Conservation (phyloP, 2,113 vertebrate species). For the Rhinopomastus cyanomelas region DNA sequence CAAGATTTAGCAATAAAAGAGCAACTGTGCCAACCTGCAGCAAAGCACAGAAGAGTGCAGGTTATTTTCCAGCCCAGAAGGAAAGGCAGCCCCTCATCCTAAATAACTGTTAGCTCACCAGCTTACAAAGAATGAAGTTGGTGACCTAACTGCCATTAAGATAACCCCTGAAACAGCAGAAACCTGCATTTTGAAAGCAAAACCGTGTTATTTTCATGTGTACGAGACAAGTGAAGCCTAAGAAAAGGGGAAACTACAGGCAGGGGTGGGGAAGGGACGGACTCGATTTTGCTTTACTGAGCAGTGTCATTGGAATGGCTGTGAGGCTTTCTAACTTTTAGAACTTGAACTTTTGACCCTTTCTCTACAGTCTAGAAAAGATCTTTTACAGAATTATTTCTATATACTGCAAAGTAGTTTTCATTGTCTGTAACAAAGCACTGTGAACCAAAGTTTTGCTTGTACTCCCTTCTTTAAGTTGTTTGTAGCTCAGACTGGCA, state of each 20-base stretch:
- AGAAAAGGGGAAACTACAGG: neutral
- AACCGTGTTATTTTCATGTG: neutral
- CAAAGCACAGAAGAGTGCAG: slow-evolving; percentile 8
- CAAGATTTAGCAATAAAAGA: slow-evolving; percentile 55
- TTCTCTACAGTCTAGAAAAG: neutral
- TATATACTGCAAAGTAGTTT: neutral
- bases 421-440: neutral
- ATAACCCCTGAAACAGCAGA: neutral
- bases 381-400: neutral
- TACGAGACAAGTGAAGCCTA: neutral
- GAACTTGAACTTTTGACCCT: neutral
- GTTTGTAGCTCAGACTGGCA: neutral
- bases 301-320: neutral
- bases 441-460: neutral
- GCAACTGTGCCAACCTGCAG: slow-evolving; percentile 61
- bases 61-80: slow-evolving; percentile 58
- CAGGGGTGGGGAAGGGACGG: neutral
- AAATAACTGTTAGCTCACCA: neutral
- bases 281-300: neutral
- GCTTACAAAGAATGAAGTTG: neutral
- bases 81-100: slow-evolving; percentile 12
- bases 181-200: neutral
- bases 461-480: neutral
- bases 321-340: neutral
- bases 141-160: slow-evolving; percentile 8